phyloP scores from a whole-genome alignment of 2,888 invertebrate species.

The Tetanocera ferruginea region DNA sequence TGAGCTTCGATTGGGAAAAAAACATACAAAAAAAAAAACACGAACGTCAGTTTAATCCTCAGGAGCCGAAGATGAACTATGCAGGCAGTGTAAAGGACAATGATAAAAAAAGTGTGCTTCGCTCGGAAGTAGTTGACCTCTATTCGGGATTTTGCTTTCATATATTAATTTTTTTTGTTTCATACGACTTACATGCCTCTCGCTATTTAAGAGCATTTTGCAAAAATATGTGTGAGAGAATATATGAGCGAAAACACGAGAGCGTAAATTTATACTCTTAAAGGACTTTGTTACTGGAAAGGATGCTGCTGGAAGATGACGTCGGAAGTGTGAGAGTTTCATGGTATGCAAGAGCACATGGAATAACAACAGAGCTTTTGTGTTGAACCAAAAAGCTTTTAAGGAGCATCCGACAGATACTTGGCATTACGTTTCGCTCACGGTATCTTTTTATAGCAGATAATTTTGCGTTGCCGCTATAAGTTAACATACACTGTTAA shows the following conservation, averaged over 20 bases:
- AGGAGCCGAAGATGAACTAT: conserved; percentile 22
- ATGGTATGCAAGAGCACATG: not conserved
- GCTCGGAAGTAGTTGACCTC: conserved; percentile 37
- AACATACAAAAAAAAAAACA: not conserved
- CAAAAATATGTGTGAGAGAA: not conserved
- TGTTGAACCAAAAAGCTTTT: not conserved
- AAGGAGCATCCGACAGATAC: not conserved
- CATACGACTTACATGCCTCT: not conserved
- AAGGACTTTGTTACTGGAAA: not conserved
- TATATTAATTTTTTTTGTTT: not conserved
- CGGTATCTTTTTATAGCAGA: not conserved
- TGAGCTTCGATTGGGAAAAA: not conserved
- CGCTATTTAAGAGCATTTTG: not conserved
- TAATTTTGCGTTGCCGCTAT: not conserved
- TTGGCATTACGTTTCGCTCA: not conserved
- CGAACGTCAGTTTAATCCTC: not conserved
- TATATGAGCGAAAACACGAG: not conserved
- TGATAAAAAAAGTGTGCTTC: not conserved
- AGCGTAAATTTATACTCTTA: not conserved
- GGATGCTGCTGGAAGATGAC: not conserved
- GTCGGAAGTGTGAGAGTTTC: not conserved
- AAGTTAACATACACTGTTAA: not conserved
- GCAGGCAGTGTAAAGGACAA: conserved; percentile 8
- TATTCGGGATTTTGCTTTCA: conserved; percentile 24
- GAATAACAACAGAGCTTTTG: conserved; percentile 12